Evolutionary conservation across 2,888 invertebrate genomes (phyloP).

Genomic region (Limulus polyphemus): DNA sequence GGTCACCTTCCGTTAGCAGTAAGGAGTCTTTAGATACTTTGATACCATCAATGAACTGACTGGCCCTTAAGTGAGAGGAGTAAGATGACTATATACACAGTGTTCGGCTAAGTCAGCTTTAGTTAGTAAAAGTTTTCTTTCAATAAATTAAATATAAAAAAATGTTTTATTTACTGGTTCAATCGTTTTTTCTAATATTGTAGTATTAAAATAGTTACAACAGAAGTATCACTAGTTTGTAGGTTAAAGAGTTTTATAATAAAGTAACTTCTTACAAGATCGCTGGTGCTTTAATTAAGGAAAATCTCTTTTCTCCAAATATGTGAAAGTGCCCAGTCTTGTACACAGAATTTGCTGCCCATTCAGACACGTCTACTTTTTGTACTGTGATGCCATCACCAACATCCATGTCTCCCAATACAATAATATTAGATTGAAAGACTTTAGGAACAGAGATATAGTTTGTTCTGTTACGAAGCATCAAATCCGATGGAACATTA

Average conservation of each 20-base stretch:
- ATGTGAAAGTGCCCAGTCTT: not conserved
- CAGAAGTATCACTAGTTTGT: too few species aligned
- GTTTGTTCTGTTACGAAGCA: slow-evolving; percentile 9
- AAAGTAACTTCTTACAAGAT: not conserved
- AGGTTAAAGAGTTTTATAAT: too few species aligned
- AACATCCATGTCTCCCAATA: not conserved
- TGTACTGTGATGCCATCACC: not conserved
- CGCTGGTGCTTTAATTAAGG: not conserved
- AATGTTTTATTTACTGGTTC: too few species aligned
- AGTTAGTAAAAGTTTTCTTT: too few species aligned
- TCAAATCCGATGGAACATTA: slow-evolving; percentile 17
- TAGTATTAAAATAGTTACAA: too few species aligned
- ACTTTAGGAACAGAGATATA: slow-evolving; percentile 5
- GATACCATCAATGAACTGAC: not conserved
- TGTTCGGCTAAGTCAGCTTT: too few species aligned
- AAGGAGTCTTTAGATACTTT: not conserved
- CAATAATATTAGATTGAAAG: not conserved
- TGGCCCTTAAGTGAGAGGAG: not conserved
- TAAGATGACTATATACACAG: not conserved
- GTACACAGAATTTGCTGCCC: not conserved
- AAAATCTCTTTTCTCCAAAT: not conserved
- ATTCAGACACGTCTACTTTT: not conserved
- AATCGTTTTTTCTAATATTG: too few species aligned
- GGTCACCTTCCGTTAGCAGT: not conserved
- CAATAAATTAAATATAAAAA: too few species aligned